These are phyloP conservation scores for Oophaga sylvatica DNA, from an alignment of 2,797 vertebrate species.

Conservation along the genomic window DNA sequence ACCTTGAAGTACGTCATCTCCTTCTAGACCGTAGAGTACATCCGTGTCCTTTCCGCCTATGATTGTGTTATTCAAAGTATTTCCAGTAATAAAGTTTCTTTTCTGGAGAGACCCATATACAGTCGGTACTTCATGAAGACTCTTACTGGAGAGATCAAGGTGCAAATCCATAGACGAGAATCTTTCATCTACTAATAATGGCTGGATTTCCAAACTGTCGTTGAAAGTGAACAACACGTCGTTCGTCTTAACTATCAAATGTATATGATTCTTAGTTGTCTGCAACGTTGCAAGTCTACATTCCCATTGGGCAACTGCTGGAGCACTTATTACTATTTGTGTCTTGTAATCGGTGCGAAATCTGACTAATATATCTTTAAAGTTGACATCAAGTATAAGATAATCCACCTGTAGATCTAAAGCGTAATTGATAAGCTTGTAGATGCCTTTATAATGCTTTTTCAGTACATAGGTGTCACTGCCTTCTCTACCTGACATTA, in stretches of 20 bases:
- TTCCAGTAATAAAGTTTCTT: constrained; percentile 65
- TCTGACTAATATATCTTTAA: constrained; percentile 5
- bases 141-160: not conserved
- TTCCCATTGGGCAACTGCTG: not conserved
- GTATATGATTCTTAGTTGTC: not conserved
- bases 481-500: not conserved
- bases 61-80: constrained; percentile 62
- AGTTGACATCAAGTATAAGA: not conserved
- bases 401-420: not conserved
- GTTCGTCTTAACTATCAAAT: constrained; percentile 2
- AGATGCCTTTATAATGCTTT: not conserved
- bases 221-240: constrained; percentile 22
- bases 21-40: constrained; percentile 64
- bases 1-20: constrained; percentile 67
- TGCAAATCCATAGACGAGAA: not conserved
- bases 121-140: constrained; percentile 45
- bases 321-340: not conserved
- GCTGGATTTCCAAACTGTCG: not conserved
- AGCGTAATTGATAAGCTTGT: constrained; percentile 2
- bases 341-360: not conserved
- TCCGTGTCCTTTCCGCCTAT: constrained; percentile 66
- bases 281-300: not conserved
- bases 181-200: constrained; percentile 2
- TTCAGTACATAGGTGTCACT: constrained; percentile 22
- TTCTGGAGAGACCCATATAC: constrained; percentile 64